Percentiles rank a stretch among this genome's conserved stretches.
phyloP scores from a whole-genome alignment of 2,888 invertebrate genomes.

The Lepidochrysops patricia region DNA sequence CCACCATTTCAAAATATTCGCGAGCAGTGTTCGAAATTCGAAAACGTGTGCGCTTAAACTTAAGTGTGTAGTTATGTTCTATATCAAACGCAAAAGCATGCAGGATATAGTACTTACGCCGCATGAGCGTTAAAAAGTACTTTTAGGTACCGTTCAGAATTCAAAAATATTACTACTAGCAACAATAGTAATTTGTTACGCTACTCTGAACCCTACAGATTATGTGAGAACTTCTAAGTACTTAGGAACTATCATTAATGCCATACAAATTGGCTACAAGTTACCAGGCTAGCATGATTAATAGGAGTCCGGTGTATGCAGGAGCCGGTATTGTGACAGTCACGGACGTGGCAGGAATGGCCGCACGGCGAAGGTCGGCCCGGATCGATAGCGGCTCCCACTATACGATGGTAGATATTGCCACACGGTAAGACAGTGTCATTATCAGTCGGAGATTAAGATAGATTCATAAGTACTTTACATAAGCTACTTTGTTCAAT shows the following conservation, averaged over 20 bases:
- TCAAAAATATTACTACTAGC: too few relatives aligned
- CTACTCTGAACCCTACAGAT: not conserved
- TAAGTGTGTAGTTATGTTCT: too few relatives aligned
- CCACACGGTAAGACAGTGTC: not conserved
- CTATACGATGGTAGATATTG: slow-evolving; percentile 4
- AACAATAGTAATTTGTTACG: not conserved
- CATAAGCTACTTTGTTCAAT: not conserved
- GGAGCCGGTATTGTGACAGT: slow-evolving; percentile 9
- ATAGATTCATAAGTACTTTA: too few relatives aligned
- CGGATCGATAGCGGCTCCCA: slow-evolving; percentile 20
- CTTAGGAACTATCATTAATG: not conserved
- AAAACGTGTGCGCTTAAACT: too few relatives aligned
- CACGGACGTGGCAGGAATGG: slow-evolving; percentile 17
- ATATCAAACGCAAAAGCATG: too few relatives aligned
- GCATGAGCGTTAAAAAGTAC: too few relatives aligned
- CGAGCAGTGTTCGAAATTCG: too few relatives aligned
- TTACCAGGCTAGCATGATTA: slow-evolving; percentile 3
- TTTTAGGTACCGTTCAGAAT: too few relatives aligned
- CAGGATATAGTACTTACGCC: too few relatives aligned
- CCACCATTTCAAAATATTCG: too few relatives aligned
- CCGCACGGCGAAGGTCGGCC: slow-evolving; percentile 21
- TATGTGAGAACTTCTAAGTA: not conserved
- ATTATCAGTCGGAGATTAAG: not conserved
- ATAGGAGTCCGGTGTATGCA: slow-evolving; percentile 2
- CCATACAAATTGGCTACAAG: not conserved